phyloP scores from a whole-genome alignment of 2,888 invertebrate genomes.

The Leptinotarsa rubiginosa region DNA sequence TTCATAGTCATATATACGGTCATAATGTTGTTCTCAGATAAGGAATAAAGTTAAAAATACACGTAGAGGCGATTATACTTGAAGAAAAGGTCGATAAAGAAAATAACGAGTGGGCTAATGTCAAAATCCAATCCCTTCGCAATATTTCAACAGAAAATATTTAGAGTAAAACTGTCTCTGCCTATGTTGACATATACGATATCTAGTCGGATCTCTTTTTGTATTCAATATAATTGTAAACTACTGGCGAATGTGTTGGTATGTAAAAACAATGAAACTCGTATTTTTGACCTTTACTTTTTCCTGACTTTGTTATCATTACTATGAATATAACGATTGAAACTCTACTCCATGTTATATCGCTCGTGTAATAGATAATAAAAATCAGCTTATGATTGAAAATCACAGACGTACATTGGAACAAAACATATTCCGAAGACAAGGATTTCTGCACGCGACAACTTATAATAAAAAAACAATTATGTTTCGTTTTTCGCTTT shows the following conservation, averaged over 20 bases:
- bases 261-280: conserved; percentile 14
- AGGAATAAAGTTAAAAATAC: background rate
- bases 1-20: background rate
- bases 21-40: background rate
- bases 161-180: no score
- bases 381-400: background rate
- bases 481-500: background rate
- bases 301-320: conserved; percentile 7
- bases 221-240: background rate
- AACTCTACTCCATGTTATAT: background rate
- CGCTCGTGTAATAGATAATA: background rate
- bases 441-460: conserved; percentile 2
- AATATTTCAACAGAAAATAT: no score
- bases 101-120: no score
- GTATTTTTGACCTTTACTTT: conserved; percentile 15
- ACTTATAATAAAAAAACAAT: background rate
- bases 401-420: background rate
- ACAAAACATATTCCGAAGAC: background rate
- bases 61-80: background rate
- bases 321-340: background rate
- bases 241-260: background rate
- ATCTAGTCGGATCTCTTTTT: no score
- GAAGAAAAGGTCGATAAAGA: background rate
- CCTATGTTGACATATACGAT: no score
- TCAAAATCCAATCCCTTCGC: no score